Evolutionary conservation across 2,888 invertebrate genomes (phyloP), one percentile per base, ranked within the genome.

Genomic region (Agonopterix arenella): DNA sequence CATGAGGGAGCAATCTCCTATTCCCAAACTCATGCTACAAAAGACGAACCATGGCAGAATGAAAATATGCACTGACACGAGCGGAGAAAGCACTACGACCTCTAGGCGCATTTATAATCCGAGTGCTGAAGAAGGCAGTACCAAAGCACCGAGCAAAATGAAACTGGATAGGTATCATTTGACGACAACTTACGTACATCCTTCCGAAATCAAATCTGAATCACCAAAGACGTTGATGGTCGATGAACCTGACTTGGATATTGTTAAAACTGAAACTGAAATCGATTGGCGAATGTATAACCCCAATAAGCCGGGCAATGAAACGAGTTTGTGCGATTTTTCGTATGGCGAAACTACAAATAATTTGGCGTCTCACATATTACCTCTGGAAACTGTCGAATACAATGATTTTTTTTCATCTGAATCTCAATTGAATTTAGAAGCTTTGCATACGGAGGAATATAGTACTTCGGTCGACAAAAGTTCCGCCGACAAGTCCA

Each of bases 1-100:
- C 44, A 78, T 88, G 78, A 66, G 85, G 37, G 88, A 86, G 48
- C 86, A 88, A 50, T 86, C 88, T 1, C 88, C 88, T 0, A 88
- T 88, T n/a, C 86, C 86, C 1, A 84, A 84, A 54, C 64, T 88
- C 3, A 84, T 85, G 80, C 61, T 88, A 11, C 84, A 82, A 52
- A 88, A 86, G 58, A 76, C 75, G 0, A 83, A 79, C 44, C 76
- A 77, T 18, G 73, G 77, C 2, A 62, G 83, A 43, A 67, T 79
- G 68, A 80, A 73, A 56, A 62, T 79, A 40, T 74, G 70, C 53
- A 64, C 74, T 0, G 76, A 75, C 36, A 53, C 66, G 2, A 55
- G 59, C 38, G 58, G 66, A 2, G 64, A 66, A 0, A 55, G 53
- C 36, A 52, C 68, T 0, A 51, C 62, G 2, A 49, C 71, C 1